These are phyloP conservation scores for Gisinianus flammeolus DNA, from an alignment of 2,888 invertebrate species.

Conservation along the genomic window DNA sequence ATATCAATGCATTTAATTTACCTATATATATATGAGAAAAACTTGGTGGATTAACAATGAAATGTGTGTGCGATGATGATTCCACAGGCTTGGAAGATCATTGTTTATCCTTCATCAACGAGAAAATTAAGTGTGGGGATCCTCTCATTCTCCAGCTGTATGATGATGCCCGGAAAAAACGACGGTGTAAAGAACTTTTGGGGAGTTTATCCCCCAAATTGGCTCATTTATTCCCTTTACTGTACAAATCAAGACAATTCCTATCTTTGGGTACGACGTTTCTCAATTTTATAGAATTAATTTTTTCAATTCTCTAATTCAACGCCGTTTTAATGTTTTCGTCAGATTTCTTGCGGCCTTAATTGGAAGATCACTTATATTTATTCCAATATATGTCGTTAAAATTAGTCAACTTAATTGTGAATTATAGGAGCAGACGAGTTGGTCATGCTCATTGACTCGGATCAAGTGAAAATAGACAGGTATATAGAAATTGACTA, in stretches of 20 bases:
- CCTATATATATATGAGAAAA: neutral
- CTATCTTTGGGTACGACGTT: constrained; percentile 38
- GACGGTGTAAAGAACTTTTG: constrained; percentile 46
- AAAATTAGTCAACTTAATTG: too few species aligned
- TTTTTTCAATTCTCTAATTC: neutral
- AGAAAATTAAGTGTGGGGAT: constrained; percentile 47
- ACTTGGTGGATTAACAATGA: neutral
- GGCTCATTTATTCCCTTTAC: constrained; percentile 46
- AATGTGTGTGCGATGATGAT: too few species aligned
- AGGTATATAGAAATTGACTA: constrained; percentile 47
- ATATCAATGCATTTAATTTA: neutral
- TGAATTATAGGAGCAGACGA: constrained; percentile 48
- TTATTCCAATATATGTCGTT: too few species aligned
- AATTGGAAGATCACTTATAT: too few species aligned
- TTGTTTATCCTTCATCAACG: constrained; percentile 48
- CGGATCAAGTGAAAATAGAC: constrained; percentile 51
- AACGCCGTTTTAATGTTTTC: neutral
- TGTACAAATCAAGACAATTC: constrained; percentile 49
- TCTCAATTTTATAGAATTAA: neutral
- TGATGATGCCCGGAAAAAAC: constrained; percentile 48
- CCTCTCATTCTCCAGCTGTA: constrained; percentile 49
- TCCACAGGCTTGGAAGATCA: constrained; percentile 49
- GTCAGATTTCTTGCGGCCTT: too few species aligned
- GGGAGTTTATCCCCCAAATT: constrained; percentile 46
- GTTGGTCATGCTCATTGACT: constrained; percentile 47